phyloP scores from a whole-genome alignment of 2,113 vertebrate species.

The Embiotoca jacksoni region DNA sequence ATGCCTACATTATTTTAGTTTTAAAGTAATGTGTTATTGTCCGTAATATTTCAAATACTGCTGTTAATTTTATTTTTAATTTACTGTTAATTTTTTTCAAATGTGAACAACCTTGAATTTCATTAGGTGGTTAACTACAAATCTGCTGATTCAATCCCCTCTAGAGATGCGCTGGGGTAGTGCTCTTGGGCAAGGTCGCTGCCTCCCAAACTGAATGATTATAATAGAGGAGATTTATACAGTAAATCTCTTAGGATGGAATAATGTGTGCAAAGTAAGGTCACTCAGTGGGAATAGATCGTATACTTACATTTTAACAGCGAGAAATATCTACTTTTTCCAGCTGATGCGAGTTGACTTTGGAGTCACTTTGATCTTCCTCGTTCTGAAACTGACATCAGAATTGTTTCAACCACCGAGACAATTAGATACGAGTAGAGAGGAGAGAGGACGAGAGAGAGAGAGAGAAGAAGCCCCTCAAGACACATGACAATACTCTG shows the following conservation, averaged over 20 bases:
- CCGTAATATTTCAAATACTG: conserved; percentile 4
- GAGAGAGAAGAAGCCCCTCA: too few species aligned
- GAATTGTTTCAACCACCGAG: background rate
- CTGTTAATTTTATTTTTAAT: background rate
- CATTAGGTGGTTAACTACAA: conserved; percentile 23
- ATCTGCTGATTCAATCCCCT: conserved; percentile 60
- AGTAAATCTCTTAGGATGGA: conserved; percentile 48
- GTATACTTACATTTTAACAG: conserved; percentile 18
- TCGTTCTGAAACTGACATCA: background rate
- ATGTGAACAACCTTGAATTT: conserved; percentile 50
- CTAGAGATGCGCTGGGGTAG: conserved; percentile 11
- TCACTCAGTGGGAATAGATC: conserved; percentile 28
- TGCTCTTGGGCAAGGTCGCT: conserved; percentile 63
- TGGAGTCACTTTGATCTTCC: conserved; percentile 38
- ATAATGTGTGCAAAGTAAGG: conserved; percentile 43
- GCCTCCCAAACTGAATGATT: conserved; percentile 52
- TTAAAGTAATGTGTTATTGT: conserved; percentile 47
- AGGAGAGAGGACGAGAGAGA: too few species aligned
- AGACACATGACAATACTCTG: too few species aligned
- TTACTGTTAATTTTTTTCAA: conserved; percentile 18
- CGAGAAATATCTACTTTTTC: conserved; percentile 6
- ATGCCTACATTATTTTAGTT: conserved; percentile 38
- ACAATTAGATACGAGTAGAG: too few species aligned
- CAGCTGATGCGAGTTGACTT: conserved; percentile 29
- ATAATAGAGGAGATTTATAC: conserved; percentile 42